Evolutionary conservation across 2,113 vertebrate species (phyloP), one percentile per base, ranked within the genome.

Genomic region (Phylloscopus trochilus): DNA sequence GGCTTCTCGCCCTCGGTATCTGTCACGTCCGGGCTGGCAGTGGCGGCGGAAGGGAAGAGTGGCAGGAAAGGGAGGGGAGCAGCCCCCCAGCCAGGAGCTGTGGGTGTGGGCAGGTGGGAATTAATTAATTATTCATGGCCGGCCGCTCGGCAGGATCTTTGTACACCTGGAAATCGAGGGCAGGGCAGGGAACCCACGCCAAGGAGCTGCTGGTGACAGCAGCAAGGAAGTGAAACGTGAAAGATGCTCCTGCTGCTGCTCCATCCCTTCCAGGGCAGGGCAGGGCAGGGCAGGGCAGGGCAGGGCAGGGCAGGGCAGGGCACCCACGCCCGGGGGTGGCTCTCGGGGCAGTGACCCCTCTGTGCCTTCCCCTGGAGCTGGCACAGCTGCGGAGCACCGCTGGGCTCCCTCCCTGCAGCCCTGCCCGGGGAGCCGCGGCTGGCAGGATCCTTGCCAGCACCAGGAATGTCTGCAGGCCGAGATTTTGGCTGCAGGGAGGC

Each of bases 251-350:
- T n/a, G n/a, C n/a, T n/a, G n/a, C n/a, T n/a, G n/a, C n/a, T n/a
- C n/a, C n/a, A n/a, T n/a, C n/a, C n/a, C n/a, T n/a, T n/a, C n/a
- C n/a, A n/a, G n/a, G n/a, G n/a, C n/a, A n/a, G n/a, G n/a, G n/a
- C n/a, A n/a, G n/a, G n/a, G n/a, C n/a, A n/a, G n/a, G n/a, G n/a
- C n/a, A n/a, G n/a, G n/a, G n/a, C n/a, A n/a, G n/a, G n/a, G n/a
- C n/a, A n/a, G n/a, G n/a, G n/a, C n/a, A n/a, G n/a, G n/a, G n/a
- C n/a, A n/a, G n/a, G n/a, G n/a, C n/a, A n/a, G n/a, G n/a, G n/a
- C n/a, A n/a, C n/a, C n/a, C n/a, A n/a, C n/a, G n/a, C 0, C 2
- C 15, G 47, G 21, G 53, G 15, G 14, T 0, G n/a, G 80, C 72
- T 49, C 28, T 1, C 0, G 33, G 3, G 3, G 77, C 0, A 0